Evolutionary conservation across 2,888 invertebrate species (phyloP).

Genomic region (Loripinus fragilis): DNA sequence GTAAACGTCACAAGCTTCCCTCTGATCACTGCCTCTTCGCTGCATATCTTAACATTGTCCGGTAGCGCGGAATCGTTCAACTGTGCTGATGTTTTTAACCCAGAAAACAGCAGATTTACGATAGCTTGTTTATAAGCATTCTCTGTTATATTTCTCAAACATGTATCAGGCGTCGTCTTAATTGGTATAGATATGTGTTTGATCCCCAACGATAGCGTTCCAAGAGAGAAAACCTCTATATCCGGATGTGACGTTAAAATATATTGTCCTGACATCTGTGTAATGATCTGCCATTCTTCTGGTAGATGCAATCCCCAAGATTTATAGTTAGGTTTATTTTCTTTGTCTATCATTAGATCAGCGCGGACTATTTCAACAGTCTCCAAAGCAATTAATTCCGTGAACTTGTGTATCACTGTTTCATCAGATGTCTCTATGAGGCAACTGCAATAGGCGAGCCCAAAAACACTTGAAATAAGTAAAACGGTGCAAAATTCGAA

Average conservation of each 20-base stretch:
- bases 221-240: conserved; percentile 17
- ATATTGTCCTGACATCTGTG: neutral
- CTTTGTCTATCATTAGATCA: neutral
- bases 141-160: neutral
- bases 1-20: neutral
- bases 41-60: neutral
- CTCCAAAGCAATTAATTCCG: neutral
- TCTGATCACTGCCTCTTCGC: neutral
- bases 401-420: neutral
- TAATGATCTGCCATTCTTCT: conserved; percentile 8
- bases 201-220: neutral
- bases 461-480: neutral
- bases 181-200: neutral
- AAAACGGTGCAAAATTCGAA: too few relatives aligned
- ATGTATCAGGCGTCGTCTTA: neutral
- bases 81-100: neutral
- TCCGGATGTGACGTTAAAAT: conserved; percentile 24
- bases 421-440: neutral
- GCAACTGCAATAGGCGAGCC: neutral
- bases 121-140: neutral
- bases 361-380: neutral
- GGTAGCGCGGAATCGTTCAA: neutral
- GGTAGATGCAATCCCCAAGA: neutral
- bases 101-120: neutral
- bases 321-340: neutral